Percentiles rank a stretch among this genome's conserved stretches.
Conservation (phyloP, 2,113 vertebrate genomes). For the Poecile atricapillus region DNA sequence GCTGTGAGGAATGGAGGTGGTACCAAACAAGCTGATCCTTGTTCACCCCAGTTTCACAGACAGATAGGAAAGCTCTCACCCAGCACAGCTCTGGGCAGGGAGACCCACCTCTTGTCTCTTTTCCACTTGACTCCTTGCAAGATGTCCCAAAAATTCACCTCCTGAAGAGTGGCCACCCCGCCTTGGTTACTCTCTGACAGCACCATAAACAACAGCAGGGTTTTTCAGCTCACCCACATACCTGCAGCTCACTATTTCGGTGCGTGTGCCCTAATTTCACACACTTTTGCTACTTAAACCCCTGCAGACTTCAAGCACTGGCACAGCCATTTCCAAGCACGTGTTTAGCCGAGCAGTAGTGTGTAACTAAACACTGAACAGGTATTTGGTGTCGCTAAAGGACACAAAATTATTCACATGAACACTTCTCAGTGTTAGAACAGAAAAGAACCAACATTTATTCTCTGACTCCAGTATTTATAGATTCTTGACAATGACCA, state of each 20-base stretch:
- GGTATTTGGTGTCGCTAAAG: not conserved
- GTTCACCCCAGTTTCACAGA: not conserved
- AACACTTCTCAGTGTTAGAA: too few relatives aligned
- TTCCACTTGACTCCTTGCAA: not conserved
- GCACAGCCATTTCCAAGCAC: not conserved
- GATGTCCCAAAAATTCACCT: not conserved
- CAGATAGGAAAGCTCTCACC: not conserved
- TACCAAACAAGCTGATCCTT: not conserved
- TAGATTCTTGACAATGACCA: too few relatives aligned
- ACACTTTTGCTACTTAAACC: not conserved
- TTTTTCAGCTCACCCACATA: not conserved
- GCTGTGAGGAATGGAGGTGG: not conserved
- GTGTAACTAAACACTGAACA: not conserved
- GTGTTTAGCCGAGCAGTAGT: not conserved
- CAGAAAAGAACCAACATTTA: too few relatives aligned
- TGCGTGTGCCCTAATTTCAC: not conserved
- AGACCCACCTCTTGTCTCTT: not conserved
- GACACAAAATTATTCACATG: too few relatives aligned
- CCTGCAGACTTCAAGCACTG: not conserved
- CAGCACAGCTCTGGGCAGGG: not conserved
- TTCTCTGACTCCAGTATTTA: too few relatives aligned
- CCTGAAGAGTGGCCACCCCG: not conserved
- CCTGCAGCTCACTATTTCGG: not conserved
- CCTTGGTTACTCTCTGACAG: not conserved
- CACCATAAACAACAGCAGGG: not conserved